These are phyloP conservation scores for Siderastrea radians DNA, from an alignment of 92 coral and sea anemone genomes.

Conservation along the genomic window DNA sequence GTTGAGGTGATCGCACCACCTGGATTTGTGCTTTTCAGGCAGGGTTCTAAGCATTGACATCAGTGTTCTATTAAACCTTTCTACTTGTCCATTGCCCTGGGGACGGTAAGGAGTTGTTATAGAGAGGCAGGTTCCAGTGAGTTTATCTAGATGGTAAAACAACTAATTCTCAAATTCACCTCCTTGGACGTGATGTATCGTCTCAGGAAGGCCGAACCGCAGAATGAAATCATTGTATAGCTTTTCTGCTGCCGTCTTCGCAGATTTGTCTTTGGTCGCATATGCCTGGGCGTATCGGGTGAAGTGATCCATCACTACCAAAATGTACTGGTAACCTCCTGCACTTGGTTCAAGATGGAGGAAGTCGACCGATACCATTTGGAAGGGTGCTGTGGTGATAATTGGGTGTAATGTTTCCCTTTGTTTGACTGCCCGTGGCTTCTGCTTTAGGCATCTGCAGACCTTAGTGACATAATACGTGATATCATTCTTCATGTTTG, in stretches of 20 bases:
- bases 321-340: conserved; percentile 11
- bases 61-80: conserved; percentile 28
- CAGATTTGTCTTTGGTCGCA: conserved; percentile 7
- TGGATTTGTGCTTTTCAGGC: conserved; percentile 58
- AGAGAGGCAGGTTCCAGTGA: conserved; percentile 2
- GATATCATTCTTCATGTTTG: no score
- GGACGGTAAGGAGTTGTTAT: conserved; percentile 21
- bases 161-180: conserved; percentile 1
- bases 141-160: neutral
- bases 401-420: no score
- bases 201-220: conserved; percentile 15
- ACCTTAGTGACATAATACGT: no score
- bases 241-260: neutral
- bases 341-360: neutral
- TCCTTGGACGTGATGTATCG: neutral
- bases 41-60: no score
- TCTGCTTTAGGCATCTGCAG: no score
- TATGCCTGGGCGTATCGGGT: conserved; percentile 5
- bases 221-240: neutral
- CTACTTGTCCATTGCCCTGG: conserved; percentile 6
- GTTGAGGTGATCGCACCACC: conserved; percentile 72
- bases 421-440: no score
- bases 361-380: neutral
- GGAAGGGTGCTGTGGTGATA: neutral
- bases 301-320: conserved; percentile 10